A percentile compares a stretch with the other conserved stretches of the same genome.
Evolutionary conservation across 1,140 invertebrate genomes (phyloP).

Genomic region (Drosophila bifasciata): DNA sequence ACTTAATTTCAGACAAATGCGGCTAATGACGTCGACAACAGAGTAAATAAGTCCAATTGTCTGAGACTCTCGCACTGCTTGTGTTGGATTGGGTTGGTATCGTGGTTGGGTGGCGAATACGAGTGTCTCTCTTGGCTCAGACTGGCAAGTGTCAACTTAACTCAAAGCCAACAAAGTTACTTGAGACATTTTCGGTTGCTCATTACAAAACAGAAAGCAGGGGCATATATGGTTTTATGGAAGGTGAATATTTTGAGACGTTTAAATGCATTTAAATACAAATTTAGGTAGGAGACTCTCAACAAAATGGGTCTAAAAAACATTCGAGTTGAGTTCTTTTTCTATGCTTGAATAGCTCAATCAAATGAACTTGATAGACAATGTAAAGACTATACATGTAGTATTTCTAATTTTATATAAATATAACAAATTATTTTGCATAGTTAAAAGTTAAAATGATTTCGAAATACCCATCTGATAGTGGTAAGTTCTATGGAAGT

Average conservation of each 20-base stretch:
- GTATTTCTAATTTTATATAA: too few species aligned
- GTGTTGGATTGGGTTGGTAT: slow-evolving; percentile 14
- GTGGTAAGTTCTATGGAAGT: too few species aligned
- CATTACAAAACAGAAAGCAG: not conserved
- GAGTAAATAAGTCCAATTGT: slow-evolving; percentile 69
- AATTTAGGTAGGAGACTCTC: too few species aligned
- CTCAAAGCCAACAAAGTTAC: slow-evolving; percentile 33
- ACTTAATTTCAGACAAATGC: slow-evolving; percentile 77
- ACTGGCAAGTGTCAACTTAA: slow-evolving; percentile 58
- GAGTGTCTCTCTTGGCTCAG: slow-evolving; percentile 40
- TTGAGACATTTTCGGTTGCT: slow-evolving; percentile 13
- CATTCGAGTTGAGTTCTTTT: too few species aligned
- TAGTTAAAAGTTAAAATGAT: too few species aligned
- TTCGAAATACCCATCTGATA: too few species aligned
- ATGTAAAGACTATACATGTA: too few species aligned
- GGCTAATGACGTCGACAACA: slow-evolving; percentile 67
- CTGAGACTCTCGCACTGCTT: not conserved
- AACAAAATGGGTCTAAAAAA: too few species aligned
- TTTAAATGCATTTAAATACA: too few species aligned
- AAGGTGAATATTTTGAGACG: not conserved
- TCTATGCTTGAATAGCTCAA: too few species aligned
- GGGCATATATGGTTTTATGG: slow-evolving; percentile 7
- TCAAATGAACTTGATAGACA: too few species aligned
- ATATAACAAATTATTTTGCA: too few species aligned
- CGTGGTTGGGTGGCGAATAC: slow-evolving; percentile 3